phyloP scores from a whole-genome alignment of 2,888 invertebrate species.

The Drosophila mettleri region DNA sequence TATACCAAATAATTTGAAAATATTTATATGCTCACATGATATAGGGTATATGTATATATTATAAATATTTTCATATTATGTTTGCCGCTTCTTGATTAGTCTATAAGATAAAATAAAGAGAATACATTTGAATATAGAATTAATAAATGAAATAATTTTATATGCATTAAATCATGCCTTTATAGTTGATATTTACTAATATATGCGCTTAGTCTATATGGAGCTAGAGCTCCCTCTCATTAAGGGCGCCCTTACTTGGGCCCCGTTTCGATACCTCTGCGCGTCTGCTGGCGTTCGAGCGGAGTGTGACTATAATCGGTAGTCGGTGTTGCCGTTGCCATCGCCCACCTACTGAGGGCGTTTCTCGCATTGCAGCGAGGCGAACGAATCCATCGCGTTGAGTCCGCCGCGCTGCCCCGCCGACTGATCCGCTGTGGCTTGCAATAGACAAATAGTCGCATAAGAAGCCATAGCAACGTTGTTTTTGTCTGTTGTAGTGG shows the following conservation, averaged over 20 bases:
- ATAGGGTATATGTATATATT: too few species aligned
- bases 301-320: constrained; percentile 53
- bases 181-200: too few species aligned
- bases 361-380: constrained; percentile 50
- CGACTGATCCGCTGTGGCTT: constrained; percentile 21
- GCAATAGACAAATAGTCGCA: constrained; percentile 73
- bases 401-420: constrained; percentile 5
- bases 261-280: constrained; percentile 9
- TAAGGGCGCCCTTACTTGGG: constrained; percentile 31
- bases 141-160: too few species aligned
- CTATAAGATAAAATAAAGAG: too few species aligned
- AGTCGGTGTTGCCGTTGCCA: constrained; percentile 43
- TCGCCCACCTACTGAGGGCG: constrained; percentile 83
- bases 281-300: constrained; percentile 47
- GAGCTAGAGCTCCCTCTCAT: too few species aligned
- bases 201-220: too few species aligned
- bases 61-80: too few species aligned
- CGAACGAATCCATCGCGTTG: constrained; percentile 16
- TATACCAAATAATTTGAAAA: too few species aligned
- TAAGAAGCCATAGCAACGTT: constrained; percentile 30
- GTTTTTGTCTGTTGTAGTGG: constrained; percentile 30
- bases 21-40: too few species aligned
- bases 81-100: too few species aligned
- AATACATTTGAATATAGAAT: too few species aligned
- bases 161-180: too few species aligned